phyloP scores from a whole-genome alignment of 2,113 vertebrate genomes.

The Pachyramphus minor region DNA sequence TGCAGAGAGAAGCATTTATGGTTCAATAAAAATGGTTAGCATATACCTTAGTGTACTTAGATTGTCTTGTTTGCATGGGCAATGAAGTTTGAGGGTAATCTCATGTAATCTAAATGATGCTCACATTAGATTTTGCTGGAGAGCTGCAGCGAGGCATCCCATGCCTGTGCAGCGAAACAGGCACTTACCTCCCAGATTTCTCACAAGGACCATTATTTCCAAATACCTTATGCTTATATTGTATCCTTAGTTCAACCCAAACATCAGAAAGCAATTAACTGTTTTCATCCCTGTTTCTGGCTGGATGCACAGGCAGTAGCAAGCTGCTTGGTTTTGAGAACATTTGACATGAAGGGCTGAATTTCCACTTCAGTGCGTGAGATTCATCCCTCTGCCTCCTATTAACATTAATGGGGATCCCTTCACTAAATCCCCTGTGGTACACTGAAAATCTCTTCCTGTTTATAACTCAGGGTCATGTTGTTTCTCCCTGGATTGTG shows the following conservation, averaged over 20 bases:
- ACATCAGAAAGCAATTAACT: conserved; percentile 4
- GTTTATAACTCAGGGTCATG: neutral
- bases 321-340: neutral
- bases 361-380: neutral
- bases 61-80: neutral
- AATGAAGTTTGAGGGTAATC: conserved; percentile 18
- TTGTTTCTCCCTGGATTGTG: neutral
- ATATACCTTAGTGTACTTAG: neutral
- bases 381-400: neutral
- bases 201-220: conserved; percentile 11
- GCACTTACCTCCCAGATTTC: neutral
- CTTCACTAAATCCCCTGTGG: conserved; percentile 12
- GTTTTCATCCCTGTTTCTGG: neutral
- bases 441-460: conserved; percentile 31
- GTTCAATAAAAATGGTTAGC: neutral
- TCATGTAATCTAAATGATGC: neutral
- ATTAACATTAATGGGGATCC: neutral
- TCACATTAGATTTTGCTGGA: neutral
- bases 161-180: neutral
- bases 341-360: neutral
- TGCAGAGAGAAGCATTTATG: neutral
- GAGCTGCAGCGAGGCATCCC: neutral
- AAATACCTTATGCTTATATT: neutral
- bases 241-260: conserved; percentile 22
- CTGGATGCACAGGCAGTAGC: neutral